These are phyloP conservation scores for Epinotia nisella DNA, from an alignment of 2,888 invertebrate genomes.

Conservation along the genomic window DNA sequence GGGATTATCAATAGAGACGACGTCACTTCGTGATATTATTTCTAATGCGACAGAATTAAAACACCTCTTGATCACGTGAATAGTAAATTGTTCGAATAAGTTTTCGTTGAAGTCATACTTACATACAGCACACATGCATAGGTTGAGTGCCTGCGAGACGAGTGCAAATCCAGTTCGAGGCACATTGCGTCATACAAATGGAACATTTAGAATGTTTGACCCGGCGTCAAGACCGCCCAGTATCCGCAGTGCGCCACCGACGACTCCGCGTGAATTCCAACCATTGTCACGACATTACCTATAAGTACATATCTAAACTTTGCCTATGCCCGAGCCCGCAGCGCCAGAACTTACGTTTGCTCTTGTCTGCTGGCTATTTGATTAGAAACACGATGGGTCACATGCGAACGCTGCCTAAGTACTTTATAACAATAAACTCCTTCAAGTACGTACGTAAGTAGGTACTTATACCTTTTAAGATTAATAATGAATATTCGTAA, in stretches of 20 bases:
- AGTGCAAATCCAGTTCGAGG: slow-evolving; percentile 77
- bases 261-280: slow-evolving; percentile 68
- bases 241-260: slow-evolving; percentile 56
- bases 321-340: slow-evolving; percentile 45
- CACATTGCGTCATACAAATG: slow-evolving; percentile 77
- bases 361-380: not conserved
- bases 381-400: not conserved
- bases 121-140: slow-evolving; percentile 56
- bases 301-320: slow-evolving; percentile 53
- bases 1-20: not conserved
- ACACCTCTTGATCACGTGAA: not conserved
- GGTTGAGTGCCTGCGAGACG: slow-evolving; percentile 66
- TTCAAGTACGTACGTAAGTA: not conserved
- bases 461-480: not conserved
- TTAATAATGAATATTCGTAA: no score
- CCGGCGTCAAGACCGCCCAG: slow-evolving; percentile 60
- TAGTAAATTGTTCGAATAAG: slow-evolving; percentile 35
- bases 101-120: slow-evolving; percentile 47
- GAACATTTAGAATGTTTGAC: slow-evolving; percentile 80
- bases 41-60: slow-evolving; percentile 1
- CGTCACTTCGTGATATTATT: not conserved
- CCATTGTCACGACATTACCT: slow-evolving; percentile 68
- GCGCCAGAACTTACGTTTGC: slow-evolving; percentile 8
- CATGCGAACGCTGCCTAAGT: not conserved
- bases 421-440: not conserved